Evolutionary conservation across 2,888 invertebrate species (phyloP).

Genomic region (Rambutsinella grinnellia): DNA sequence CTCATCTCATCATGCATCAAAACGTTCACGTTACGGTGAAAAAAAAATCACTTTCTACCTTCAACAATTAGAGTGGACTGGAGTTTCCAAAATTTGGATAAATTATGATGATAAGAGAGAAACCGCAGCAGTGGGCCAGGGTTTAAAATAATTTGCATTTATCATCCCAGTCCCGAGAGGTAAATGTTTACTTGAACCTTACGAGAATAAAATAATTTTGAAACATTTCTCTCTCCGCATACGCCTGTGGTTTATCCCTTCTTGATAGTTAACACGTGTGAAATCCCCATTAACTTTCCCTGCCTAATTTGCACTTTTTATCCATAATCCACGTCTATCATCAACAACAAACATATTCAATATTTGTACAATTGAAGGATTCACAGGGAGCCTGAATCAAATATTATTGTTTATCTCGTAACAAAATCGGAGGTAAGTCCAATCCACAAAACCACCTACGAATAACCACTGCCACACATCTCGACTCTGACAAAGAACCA

Average conservation of each 20-base stretch:
- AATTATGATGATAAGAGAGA: conserved; percentile 30
- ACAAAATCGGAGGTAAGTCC: not conserved
- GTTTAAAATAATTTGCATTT: conserved; percentile 46
- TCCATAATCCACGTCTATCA: conserved; percentile 45
- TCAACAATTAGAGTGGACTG: conserved; percentile 47
- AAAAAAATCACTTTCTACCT: not conserved
- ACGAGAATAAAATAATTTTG: not conserved
- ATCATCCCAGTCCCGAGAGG: conserved; percentile 7
- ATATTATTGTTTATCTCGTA: not conserved
- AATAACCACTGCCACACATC: conserved; percentile 53
- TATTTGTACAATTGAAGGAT: conserved; percentile 48
- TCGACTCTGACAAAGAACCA: not conserved
- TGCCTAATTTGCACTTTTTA: conserved; percentile 52
- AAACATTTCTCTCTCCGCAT: not conserved
- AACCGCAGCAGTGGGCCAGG: conserved; percentile 38
- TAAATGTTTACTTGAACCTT: not conserved
- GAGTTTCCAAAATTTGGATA: conserved; percentile 42
- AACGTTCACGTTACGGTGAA: not conserved
- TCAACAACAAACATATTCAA: conserved; percentile 27
- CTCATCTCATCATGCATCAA: not conserved
- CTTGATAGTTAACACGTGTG: conserved; percentile 37
- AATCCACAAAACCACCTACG: conserved; percentile 33
- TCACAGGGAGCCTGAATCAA: conserved; percentile 22
- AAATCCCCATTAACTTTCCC: conserved; percentile 47
- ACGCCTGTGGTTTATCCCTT: not conserved